A percentile compares a stretch with the other conserved stretches of the same genome.
phyloP scores from a whole-genome alignment of 1,140 invertebrate genomes.

The Atopsyche davidsoni region DNA sequence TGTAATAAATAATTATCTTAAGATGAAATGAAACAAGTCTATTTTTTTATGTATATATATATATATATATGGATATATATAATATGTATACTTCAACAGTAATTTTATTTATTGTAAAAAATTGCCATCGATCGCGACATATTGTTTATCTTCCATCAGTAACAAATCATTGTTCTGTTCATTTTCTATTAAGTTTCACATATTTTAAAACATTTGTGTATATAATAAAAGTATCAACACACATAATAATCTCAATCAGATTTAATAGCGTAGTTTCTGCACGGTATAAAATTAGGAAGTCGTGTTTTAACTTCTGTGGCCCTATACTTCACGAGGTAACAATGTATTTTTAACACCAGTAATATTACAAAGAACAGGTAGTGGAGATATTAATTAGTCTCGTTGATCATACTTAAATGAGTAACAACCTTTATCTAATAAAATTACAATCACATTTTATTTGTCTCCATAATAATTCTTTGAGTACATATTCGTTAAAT shows the following conservation, averaged over 20 bases:
- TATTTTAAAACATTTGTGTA: conserved; percentile 27
- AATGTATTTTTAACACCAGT: conserved; percentile 24
- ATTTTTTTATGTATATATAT: conserved; percentile 25
- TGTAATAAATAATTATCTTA: not conserved
- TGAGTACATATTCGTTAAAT: too few relatives aligned
- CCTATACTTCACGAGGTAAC: conserved; percentile 28
- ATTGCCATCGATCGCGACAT: conserved; percentile 31
- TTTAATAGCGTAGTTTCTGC: conserved; percentile 28
- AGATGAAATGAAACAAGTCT: conserved; percentile 9
- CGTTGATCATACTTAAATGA: conserved; percentile 23
- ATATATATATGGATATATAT: too few relatives aligned
- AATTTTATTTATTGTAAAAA: conserved; percentile 32
- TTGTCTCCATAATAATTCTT: too few relatives aligned
- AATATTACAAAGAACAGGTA: conserved; percentile 24
- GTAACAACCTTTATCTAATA: conserved; percentile 17
- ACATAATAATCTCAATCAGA: conserved; percentile 31
- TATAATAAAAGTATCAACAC: conserved; percentile 26
- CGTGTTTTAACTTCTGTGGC: conserved; percentile 25
- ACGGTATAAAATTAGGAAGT: conserved; percentile 30
- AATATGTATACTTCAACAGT: conserved; percentile 33
- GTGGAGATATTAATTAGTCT: conserved; percentile 23
- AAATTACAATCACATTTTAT: conserved; percentile 16
- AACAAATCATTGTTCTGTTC: conserved; percentile 27
- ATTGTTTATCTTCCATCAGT: conserved; percentile 26
- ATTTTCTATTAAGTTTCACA: conserved; percentile 23